Base-by-base conservation (phyloP, 2,113 vertebrate genomes). In the Eidolon helvum region DNA sequence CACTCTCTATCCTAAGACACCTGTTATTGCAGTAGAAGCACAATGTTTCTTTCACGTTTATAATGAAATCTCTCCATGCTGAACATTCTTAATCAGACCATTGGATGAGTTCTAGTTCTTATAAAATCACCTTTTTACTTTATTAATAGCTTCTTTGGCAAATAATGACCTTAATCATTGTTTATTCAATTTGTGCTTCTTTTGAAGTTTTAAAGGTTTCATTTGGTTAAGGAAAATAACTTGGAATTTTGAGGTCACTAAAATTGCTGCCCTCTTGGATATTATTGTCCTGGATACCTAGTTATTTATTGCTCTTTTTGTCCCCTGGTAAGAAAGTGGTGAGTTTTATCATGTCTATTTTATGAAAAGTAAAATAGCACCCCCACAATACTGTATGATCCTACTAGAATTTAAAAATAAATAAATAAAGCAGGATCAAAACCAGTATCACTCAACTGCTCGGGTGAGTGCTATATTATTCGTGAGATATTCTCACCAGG, bases 381-480 rank as follows among this genome's bases (percentile, higher is more conserved):
- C 30, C 11, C 2, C 61, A 2, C 0, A 24, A 40, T 38, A 43
- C 24, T 50, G 0, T 33, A 4, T 21, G 7, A 55, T 11, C 3
- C 55, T 71, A 45, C 53, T 26, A 80, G 48, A 66, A 63, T n/a
- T n/a, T 50, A 16, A 15, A 2, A 66, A 66, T 26, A 66, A 61
- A 24, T 5, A 33, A 83, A 19, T 14, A 43, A 82, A 74, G 43
- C 57, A 40, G 24, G 65, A 48, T 57, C 66, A 90, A 88, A 50
- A 15, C 4, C 57, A 12, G 19, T 28, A n/a, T 57, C 48, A 77
- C 59, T 43, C 21, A 75, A 43, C 8, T 75, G 21, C 30, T 43
- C 8, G n/a, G 2, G 4, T 8, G 10, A 65, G 48, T 6, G 0
- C 33, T 22, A 0, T 19, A 33, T 16, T 30, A 12, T 74, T 40